These are phyloP conservation scores for Propithecus deckenii DNA, from an alignment of 2,797 vertebrate genomes.

Conservation along the genomic window DNA sequence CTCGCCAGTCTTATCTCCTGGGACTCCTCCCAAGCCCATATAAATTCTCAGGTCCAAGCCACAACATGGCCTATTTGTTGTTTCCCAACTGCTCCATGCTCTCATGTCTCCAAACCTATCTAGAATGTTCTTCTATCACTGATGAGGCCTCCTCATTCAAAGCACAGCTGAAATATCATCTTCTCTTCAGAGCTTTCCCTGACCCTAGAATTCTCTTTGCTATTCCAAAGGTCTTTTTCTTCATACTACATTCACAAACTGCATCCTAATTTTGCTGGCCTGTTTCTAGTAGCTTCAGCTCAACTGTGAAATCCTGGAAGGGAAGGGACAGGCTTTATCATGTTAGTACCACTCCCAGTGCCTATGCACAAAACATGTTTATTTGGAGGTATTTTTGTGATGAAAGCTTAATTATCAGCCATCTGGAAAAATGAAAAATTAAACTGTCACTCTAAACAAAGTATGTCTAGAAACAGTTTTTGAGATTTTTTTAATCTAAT, in stretches of 20 bases:
- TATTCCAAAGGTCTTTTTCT: not conserved
- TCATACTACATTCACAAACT: not conserved
- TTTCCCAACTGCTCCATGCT: not conserved
- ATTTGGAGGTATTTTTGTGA: not conserved
- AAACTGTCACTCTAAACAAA: not conserved
- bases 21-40: rapidly evolving
- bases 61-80: not conserved
- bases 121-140: not conserved
- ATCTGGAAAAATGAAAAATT: not conserved
- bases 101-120: not conserved
- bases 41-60: not conserved
- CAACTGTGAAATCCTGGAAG: not conserved
- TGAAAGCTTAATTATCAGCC: not conserved
- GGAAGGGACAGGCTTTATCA: not conserved
- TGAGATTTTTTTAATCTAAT: conserved; percentile 3
- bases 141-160: not conserved
- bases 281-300: not conserved
- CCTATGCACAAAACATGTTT: not conserved
- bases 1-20: not conserved
- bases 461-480: not conserved
- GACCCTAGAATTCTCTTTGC: not conserved
- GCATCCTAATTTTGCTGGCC: not conserved
- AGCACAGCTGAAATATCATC: not conserved
- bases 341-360: not conserved
- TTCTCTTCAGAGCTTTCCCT: not conserved